Base-by-base conservation (phyloP, 2,888 invertebrate species). In the Pammene aurita region DNA sequence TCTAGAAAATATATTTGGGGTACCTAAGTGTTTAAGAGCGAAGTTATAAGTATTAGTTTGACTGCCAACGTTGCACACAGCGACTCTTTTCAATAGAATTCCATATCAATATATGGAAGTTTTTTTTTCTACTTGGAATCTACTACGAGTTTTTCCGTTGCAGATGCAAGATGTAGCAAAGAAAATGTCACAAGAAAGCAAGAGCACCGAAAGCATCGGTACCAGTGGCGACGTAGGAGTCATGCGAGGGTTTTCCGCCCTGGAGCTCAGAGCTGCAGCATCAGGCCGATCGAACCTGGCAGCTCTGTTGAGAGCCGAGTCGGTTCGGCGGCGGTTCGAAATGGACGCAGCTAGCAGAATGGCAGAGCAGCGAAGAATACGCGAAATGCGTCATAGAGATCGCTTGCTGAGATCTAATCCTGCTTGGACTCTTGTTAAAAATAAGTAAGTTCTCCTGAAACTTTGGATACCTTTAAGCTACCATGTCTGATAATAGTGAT, bases 361-460 rank as follows among this genome's bases (percentile, higher is more conserved):
- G 64, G 94, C 94, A 16, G 95, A 95, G 72, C 94, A 93, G 60
- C 93, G 94, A 34, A 84, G 94, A 13, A 90, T 93, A 74, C 92
- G 94, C 66, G 94, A 94, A 77, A 86, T 93, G 60, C 92, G 93
- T 68, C 89, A 94, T 77, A 87, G 94, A 38, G 94, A 95, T 76
- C 93, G 94, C 52, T 78, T 95, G 54, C 87, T 95, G 57, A 89
- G 95, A 16, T 85, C 89, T 34, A 94, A 94, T 77, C 95, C 96
- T 0, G 95, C 95, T n/a, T 96, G 96, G 96, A 94, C 94, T 82
- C 90, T 94, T 42, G 88, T 96, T 18, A 94, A 93, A 75, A 94
- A 94, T 80, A 94, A 92, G 93, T 93, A 73, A 80, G 87, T 79
- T 52, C 41, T 56, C 11, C 1, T 46, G 2, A 14, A 14, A 14